These are phyloP conservation scores for Himantopus leucocephalus DNA, from an alignment of 2,113 vertebrate species.

Conservation along the genomic window DNA sequence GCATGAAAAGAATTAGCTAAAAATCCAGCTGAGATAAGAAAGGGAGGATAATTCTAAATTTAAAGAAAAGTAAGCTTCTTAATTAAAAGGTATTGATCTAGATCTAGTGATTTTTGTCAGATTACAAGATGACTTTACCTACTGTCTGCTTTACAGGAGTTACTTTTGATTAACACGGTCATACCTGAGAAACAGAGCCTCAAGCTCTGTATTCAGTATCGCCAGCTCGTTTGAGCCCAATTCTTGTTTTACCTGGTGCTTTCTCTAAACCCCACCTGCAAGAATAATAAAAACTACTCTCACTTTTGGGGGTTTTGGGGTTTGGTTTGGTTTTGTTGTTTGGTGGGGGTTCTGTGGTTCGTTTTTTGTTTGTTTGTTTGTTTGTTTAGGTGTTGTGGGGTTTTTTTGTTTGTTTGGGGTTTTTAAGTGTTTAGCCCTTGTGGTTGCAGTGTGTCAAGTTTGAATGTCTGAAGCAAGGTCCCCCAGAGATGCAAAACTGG, in stretches of 20 bases:
- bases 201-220: not conserved
- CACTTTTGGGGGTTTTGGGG: no score
- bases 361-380: not conserved
- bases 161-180: not conserved
- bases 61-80: conserved; percentile 68
- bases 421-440: not conserved
- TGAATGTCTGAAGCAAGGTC: not conserved
- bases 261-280: not conserved
- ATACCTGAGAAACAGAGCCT: not conserved
- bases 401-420: not conserved
- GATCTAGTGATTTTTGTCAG: not conserved
- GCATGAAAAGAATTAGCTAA: conserved; percentile 62
- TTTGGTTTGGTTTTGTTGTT: no score
- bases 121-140: not conserved
- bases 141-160: not conserved
- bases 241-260: not conserved
- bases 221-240: not conserved
- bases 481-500: not conserved
- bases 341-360: no score
- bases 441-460: not conserved
- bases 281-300: no score
- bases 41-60: conserved; percentile 64
- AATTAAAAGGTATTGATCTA: not conserved
- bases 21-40: conserved; percentile 62
- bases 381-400: not conserved